phyloP scores from a whole-genome alignment of 2,113 vertebrate species.

The Heteronetta atricapilla region DNA sequence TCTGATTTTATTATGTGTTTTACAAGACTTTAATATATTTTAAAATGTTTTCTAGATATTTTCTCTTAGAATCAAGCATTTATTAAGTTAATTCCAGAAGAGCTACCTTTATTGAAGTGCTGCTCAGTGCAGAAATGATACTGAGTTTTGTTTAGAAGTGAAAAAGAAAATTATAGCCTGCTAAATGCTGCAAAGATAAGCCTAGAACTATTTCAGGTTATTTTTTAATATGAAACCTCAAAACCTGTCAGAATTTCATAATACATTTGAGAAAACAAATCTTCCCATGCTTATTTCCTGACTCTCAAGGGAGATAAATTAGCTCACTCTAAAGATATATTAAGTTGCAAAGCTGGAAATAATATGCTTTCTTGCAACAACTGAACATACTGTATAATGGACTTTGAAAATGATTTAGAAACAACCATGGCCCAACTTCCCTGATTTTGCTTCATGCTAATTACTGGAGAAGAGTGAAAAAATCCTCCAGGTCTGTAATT shows the following conservation, averaged over 20 bases:
- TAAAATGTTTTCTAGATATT: neutral
- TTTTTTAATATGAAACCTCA: neutral
- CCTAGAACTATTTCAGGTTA: neutral
- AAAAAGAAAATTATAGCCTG: neutral
- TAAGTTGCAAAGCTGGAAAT: neutral
- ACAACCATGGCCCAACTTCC: neutral
- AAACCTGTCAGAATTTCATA: neutral
- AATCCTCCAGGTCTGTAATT: neutral
- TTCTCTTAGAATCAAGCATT: neutral
- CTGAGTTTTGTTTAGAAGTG: neutral
- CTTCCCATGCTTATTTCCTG: neutral
- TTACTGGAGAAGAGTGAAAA: neutral
- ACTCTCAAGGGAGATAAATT: neutral
- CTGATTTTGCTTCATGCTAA: neutral
- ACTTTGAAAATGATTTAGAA: constrained; percentile 25
- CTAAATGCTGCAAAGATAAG: neutral
- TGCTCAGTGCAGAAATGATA: neutral
- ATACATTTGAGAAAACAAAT: neutral
- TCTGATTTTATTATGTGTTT: neutral
- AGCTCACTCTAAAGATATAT: neutral
- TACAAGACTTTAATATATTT: neutral
- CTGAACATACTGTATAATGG: neutral
- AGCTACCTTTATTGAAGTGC: neutral
- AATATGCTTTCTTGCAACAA: neutral
- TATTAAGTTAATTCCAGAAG: neutral